A percentile compares a stretch with the other conserved stretches of the same genome.
Evolutionary conservation across 2,113 vertebrate genomes (phyloP).

Genomic region (Notarius quadriscutis): DNA sequence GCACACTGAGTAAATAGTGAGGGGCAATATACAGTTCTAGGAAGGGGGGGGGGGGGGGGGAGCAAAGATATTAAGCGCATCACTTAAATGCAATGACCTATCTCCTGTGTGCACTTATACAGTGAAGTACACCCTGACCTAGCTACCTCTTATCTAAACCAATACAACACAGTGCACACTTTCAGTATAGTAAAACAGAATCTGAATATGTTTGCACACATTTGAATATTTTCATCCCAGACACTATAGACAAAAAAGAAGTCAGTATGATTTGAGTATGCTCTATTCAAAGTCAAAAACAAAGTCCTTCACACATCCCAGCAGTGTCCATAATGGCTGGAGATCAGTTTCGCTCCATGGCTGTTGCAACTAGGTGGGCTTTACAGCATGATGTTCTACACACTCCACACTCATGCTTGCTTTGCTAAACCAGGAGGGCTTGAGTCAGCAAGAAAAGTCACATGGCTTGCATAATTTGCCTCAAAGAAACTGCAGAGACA

Average conservation of each 20-base stretch:
- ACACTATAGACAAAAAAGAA: neutral
- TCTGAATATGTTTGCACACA: neutral
- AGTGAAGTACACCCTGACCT: too few relatives aligned
- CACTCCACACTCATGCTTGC: neutral
- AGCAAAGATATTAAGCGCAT: neutral
- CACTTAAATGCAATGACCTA: neutral
- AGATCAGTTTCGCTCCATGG: neutral
- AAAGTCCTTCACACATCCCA: slow-evolving; percentile 1
- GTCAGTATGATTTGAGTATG: neutral
- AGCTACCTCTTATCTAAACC: neutral
- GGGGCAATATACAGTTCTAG: neutral
- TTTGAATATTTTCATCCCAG: neutral
- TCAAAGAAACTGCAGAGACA: slow-evolving; percentile 13
- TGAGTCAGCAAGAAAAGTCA: slow-evolving; percentile 35
- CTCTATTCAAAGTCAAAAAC: neutral
- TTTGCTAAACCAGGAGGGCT: slow-evolving; percentile 14
- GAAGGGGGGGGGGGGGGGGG: neutral
- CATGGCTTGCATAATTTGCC: slow-evolving; percentile 15
- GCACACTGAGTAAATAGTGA: neutral
- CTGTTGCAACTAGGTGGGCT: neutral
- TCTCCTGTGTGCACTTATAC: neutral
- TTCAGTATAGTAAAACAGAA: neutral
- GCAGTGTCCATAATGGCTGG: neutral
- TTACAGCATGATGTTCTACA: neutral
- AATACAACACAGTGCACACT: too few relatives aligned